Conservation (phyloP, 2,888 invertebrate species). For the Poecilus cupreus region DNA sequence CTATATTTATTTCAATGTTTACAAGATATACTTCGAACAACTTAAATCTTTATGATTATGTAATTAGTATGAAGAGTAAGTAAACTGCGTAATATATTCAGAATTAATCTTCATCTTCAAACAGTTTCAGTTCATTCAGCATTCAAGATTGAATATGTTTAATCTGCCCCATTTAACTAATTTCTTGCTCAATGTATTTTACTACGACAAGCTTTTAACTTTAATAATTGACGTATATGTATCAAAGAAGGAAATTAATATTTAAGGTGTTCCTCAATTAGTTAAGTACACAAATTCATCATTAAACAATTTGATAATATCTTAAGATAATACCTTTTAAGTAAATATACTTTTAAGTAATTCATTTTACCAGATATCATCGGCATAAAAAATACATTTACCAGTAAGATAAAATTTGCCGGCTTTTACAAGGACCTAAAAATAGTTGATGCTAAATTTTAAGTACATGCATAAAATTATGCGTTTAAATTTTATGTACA, state of each 20-base stretch:
- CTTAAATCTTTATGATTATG: too few species aligned
- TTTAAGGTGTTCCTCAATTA: slow-evolving; percentile 1
- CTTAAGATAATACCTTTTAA: background rate
- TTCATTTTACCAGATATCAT: background rate
- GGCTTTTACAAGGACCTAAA: background rate
- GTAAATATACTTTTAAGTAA: background rate
- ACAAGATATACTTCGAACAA: too few species aligned
- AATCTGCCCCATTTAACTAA: background rate
- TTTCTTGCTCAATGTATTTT: background rate
- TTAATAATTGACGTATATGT: slow-evolving; percentile 2
- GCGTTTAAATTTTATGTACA: background rate
- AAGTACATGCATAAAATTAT: background rate
- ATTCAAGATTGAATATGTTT: background rate
- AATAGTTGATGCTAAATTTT: background rate
- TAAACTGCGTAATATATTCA: too few species aligned
- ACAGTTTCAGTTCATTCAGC: background rate
- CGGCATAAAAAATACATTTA: background rate
- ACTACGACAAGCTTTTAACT: background rate
- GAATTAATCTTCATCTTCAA: too few species aligned
- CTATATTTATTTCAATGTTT: too few species aligned
- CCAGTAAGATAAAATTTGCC: background rate
- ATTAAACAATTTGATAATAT: slow-evolving; percentile 2
- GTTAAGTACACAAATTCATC: slow-evolving; percentile 8
- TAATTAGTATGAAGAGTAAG: too few species aligned
- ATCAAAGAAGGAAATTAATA: background rate